Evolutionary conservation across 2,888 invertebrate genomes (phyloP), one percentile per base, ranked within the genome.

Genomic region (Xiphydria camelus): DNA sequence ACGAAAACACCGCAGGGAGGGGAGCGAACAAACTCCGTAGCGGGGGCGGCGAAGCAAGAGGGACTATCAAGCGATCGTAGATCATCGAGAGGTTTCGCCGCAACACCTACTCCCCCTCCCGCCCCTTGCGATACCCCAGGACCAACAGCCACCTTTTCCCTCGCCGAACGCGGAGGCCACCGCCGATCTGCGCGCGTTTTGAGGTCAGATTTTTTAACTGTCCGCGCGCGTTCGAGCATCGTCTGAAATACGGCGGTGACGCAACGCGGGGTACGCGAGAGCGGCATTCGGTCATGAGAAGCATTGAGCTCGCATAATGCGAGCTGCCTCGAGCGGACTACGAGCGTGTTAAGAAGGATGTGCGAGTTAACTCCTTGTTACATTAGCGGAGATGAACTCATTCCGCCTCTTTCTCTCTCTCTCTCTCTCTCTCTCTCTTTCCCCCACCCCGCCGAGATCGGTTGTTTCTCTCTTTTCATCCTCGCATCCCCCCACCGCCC

Each of bases 311-410:
- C 45, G 31, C 47, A 56, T 56, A 53, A 56, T 51, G 45, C 21
- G 43, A 49, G 31, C 34, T 17, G 34, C 41, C 26, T 14, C 19
- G 29, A n/a, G 37, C 31, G 47, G 31, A 36, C 29, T 37, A 37
- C 34, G 45, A 41, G 41, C 53, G 49, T 53, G 69, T 68, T 73
- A 68, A 74, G 71, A 70, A 73, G 74, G 74, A 74, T 73, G 73
- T 72, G 58, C 73, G 70, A 72, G 74, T 73, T 70, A 72, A 68
- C 66, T 70, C 63, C 62, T 64, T 58, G 69, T 68, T 71, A 66
- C 70, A 68, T 73, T 71, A 70, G 53, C 61, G 53, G 64, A 68
- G 72, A 71, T 71, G 70, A 74, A 70, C 70, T 74, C 73, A 70
- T 70, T 68, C 66, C 53, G 59, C 55, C 47, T 32, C 40, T 23